Evolutionary conservation across 2,113 vertebrate species (phyloP).

Genomic region (Indicator maculatus): DNA sequence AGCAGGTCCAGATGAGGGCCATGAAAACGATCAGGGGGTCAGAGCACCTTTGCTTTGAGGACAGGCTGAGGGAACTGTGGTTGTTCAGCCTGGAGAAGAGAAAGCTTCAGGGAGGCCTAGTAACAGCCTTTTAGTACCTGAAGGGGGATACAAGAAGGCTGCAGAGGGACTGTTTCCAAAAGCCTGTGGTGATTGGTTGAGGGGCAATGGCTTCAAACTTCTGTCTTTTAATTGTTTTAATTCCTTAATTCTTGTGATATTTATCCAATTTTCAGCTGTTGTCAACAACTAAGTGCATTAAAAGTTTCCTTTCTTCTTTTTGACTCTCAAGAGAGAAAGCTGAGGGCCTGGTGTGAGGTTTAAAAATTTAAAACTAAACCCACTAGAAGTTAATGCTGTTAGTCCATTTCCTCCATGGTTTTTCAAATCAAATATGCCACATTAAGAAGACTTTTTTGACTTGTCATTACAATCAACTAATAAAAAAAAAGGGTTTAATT

Average conservation of each 20-base stretch:
- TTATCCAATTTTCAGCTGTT: background rate
- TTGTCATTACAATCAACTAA: background rate
- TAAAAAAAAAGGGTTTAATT: background rate
- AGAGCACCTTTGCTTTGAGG: no score
- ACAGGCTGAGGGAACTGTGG: no score
- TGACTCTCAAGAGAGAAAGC: background rate
- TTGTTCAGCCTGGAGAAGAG: no score
- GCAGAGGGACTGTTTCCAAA: no score
- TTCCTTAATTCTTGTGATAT: background rate
- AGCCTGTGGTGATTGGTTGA: no score
- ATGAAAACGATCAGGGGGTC: no score
- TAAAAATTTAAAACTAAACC: background rate
- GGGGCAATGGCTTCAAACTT: no score
- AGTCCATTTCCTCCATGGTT: background rate
- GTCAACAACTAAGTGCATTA: background rate
- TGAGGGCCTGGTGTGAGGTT: background rate
- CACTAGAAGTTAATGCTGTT: background rate
- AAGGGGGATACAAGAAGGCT: no score
- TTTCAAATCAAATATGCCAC: background rate
- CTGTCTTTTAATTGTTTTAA: background rate
- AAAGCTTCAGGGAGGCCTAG: no score
- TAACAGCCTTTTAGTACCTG: no score
- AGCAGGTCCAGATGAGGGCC: no score
- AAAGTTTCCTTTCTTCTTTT: background rate
- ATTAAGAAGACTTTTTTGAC: background rate